Conservation (phyloP, 2,797 vertebrate genomes). For the Pseudotriccus pelzelni region DNA sequence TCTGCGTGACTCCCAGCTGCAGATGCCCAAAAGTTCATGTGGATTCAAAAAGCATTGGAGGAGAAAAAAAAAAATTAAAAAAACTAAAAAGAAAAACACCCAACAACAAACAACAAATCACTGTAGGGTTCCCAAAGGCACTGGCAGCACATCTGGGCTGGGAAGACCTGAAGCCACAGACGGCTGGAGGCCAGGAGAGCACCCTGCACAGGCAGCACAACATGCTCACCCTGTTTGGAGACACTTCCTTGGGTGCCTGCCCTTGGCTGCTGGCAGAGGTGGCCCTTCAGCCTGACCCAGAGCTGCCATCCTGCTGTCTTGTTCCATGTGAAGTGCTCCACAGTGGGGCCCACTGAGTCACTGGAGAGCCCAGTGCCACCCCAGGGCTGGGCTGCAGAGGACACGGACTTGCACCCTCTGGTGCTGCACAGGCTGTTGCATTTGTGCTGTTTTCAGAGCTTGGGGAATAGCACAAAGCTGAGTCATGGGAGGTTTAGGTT, state of each 20-base stretch:
- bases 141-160: neutral
- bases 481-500: neutral
- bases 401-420: neutral
- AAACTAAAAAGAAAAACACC: accelerated
- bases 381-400: neutral
- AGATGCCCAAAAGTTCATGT: neutral
- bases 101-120: neutral
- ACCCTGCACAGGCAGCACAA: neutral
- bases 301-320: neutral
- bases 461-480: neutral
- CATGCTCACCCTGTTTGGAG: neutral
- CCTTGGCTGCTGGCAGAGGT: neutral
- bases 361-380: neutral
- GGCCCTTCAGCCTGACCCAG: neutral
- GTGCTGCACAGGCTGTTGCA: neutral
- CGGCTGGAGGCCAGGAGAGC: neutral
- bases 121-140: neutral
- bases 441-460: neutral
- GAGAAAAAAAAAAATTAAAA: too few relatives aligned
- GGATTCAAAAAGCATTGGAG: neutral
- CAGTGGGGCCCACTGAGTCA: neutral
- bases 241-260: neutral
- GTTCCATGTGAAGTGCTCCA: neutral
- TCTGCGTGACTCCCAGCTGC: neutral
- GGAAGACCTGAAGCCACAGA: neutral